Base-by-base conservation (phyloP, 2,113 vertebrate species). In the Percina caprodes region DNA sequence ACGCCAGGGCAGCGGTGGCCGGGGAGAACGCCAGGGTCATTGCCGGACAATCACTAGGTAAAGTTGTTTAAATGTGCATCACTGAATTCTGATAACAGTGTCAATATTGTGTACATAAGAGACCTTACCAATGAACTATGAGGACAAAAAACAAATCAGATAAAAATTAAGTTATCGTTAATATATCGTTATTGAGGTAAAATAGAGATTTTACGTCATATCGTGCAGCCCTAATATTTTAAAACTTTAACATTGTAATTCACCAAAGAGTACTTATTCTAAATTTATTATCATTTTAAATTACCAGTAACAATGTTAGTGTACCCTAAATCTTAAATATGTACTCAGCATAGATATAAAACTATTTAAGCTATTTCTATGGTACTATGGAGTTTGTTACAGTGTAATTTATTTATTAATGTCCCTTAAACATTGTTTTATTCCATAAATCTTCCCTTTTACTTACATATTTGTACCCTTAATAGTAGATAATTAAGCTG, bases 21-120 rank as follows among this genome's bases (percentile, higher is more conserved):
- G 96, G 97, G 7, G 98, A 99, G 80, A 98, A 99, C 30, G 71
- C 96, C 89, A 96, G 97, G 84, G 94, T 99, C 91, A 96, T 99
- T 1, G 98, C 97, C 0, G 98, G 98, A 24, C 98, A 99, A 42
- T 96, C 97, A 0, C 94, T 99, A 54, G 98, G 98, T 99, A 92
- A 85, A 21, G 46, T n/a, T 73, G 24, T 16, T 49, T 14, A 42
- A 35, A 23, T 67, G 12, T 52, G 16, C 1, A 18, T 12, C 14
- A 18, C 23, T 52, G 7, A 42, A 18, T 33, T 70, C 19, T 56
- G 39, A 55, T 39, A 18, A 48, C 24, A 63, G 2, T 2, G 19
- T 24, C 0, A 15, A 42, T 13, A 30, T 24, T 33, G 19, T 52
- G 6, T 14, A 56, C 15, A 33, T 15, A 5, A 45, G 33, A 46